phyloP scores from a whole-genome alignment of 2,113 vertebrate genomes.

The Indri indri region DNA sequence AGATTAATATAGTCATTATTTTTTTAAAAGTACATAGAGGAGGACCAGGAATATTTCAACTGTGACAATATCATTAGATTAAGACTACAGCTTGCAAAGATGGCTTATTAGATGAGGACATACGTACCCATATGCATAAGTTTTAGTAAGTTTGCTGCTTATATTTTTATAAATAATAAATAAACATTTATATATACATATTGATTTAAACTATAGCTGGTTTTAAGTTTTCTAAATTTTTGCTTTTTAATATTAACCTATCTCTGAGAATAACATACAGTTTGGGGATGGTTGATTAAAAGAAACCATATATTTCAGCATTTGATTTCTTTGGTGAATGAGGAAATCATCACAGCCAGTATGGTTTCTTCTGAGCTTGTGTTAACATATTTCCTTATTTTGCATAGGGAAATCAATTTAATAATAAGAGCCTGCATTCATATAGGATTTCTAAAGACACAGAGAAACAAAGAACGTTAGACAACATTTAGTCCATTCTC shows the following conservation, averaged over 20 bases:
- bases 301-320: background rate
- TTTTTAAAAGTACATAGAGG: background rate
- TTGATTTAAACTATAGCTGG: background rate
- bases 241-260: background rate
- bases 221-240: background rate
- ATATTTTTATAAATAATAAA: background rate
- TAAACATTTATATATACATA: background rate
- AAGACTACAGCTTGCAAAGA: background rate
- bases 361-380: background rate
- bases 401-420: background rate
- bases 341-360: background rate
- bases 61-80: background rate
- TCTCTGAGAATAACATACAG: background rate
- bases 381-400: background rate
- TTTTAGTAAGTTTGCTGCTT: background rate
- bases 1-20: background rate
- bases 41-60: background rate
- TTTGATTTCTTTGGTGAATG: background rate
- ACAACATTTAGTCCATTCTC: background rate
- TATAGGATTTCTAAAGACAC: background rate
- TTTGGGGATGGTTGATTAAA: background rate
- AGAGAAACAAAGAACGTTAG: background rate
- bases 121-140: background rate
- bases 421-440: background rate
- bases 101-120: background rate